Evolutionary conservation across 2,113 vertebrate species (phyloP).

Genomic region (Ceuthmochares aereus): DNA sequence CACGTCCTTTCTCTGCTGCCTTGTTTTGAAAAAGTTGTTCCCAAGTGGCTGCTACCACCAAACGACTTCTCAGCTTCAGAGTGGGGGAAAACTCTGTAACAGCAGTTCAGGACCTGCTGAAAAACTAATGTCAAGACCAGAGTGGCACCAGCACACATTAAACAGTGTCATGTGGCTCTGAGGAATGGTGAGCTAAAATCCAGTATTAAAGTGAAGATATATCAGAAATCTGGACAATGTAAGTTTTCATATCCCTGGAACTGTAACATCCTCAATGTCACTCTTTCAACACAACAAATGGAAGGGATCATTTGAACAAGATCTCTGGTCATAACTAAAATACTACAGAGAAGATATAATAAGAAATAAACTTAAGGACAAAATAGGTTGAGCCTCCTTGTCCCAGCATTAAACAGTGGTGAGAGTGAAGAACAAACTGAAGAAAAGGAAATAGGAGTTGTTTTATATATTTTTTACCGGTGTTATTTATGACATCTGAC

Average conservation of each 20-base stretch:
- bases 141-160: not conserved
- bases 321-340: not conserved
- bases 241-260: not conserved
- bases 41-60: not conserved
- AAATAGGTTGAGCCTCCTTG: not conserved
- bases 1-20: not conserved
- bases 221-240: not conserved
- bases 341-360: not conserved
- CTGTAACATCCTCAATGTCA: not conserved
- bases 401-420: not conserved
- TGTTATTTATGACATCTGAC: not conserved
- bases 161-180: not conserved
- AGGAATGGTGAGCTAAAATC: not conserved
- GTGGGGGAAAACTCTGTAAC: not conserved
- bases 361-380: not conserved
- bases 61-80: not conserved
- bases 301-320: not conserved
- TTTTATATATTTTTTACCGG: not conserved
- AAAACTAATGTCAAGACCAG: not conserved
- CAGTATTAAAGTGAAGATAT: not conserved
- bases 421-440: not conserved
- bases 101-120: not conserved
- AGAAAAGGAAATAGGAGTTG: not conserved
- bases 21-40: not conserved
- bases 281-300: not conserved